A percentile compares a stretch with the other conserved stretches of the same genome.
Conservation (phyloP, 2,888 invertebrate genomes). For the Zaprionus bogoriensis region DNA sequence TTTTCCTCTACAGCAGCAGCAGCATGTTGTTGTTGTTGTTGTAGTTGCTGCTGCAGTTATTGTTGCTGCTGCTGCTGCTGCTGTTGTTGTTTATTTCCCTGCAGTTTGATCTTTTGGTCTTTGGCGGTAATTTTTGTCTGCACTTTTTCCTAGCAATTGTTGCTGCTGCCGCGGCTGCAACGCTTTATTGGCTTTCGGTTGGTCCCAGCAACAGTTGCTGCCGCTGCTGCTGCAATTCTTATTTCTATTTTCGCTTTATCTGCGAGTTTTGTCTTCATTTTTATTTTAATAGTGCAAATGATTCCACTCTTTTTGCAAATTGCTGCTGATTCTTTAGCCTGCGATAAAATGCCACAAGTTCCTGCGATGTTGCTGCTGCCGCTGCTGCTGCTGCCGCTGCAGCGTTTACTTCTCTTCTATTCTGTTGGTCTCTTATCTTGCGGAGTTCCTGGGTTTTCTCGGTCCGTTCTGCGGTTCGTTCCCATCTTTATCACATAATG, state of each 20-base stretch:
- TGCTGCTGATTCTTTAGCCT: constrained; percentile 53
- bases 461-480: not conserved
- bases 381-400: constrained; percentile 1
- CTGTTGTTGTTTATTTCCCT: constrained; percentile 74
- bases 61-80: constrained; percentile 27
- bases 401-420: not conserved
- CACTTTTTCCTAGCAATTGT: constrained; percentile 62
- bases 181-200: constrained; percentile 65
- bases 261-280: constrained; percentile 78
- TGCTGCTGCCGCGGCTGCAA: constrained; percentile 30
- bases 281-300: constrained; percentile 78
- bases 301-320: constrained; percentile 59
- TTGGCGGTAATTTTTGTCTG: constrained; percentile 77
- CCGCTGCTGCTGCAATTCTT: constrained; percentile 43
- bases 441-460: not conserved
- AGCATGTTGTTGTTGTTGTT: constrained; percentile 19
- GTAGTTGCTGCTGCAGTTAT: constrained; percentile 20
- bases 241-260: constrained; percentile 66
- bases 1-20: constrained; percentile 26
- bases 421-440: not conserved
- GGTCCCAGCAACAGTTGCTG: constrained; percentile 16
- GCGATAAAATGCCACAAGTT: constrained; percentile 53
- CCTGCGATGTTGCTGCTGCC: not conserved
- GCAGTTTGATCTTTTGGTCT: constrained; percentile 77
- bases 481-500: constrained; percentile 70